These are phyloP conservation scores for Condylostylus longicornis DNA, from an alignment of 1,140 invertebrate species.

Conservation along the genomic window DNA sequence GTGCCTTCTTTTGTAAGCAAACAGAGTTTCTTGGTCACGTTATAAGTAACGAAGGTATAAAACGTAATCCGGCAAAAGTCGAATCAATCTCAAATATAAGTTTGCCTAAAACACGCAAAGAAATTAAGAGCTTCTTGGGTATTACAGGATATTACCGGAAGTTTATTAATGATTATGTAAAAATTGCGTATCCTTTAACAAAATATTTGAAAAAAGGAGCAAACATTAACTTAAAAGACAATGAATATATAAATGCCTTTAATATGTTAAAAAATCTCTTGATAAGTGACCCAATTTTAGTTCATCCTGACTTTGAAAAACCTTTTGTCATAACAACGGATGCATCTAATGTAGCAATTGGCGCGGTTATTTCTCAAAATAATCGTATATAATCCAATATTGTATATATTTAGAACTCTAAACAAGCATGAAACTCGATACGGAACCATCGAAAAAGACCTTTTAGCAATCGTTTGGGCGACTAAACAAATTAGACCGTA, in stretches of 20 bases:
- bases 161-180: constrained; percentile 10
- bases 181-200: constrained; percentile 5
- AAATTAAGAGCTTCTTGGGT: constrained; percentile 11
- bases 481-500: constrained; percentile 32
- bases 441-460: not conserved
- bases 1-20: constrained; percentile 15
- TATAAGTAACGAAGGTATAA: constrained; percentile 3
- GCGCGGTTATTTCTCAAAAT: not conserved
- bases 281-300: not conserved
- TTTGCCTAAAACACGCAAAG: constrained; percentile 8
- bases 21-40: constrained; percentile 20
- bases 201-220: not conserved
- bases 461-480: constrained; percentile 20
- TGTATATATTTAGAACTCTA: not conserved
- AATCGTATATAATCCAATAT: no score
- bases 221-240: not conserved
- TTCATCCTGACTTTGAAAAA: not conserved
- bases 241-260: not conserved
- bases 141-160: constrained; percentile 6
- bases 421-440: not conserved
- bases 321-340: not conserved
- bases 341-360: no score
- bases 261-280: not conserved
- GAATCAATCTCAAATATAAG: constrained; percentile 7
- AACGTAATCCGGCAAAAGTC: constrained; percentile 12